Evolutionary conservation across 2,888 invertebrate species (phyloP), one percentile per base, ranked within the genome.

Genomic region (Orchestes rusci): DNA sequence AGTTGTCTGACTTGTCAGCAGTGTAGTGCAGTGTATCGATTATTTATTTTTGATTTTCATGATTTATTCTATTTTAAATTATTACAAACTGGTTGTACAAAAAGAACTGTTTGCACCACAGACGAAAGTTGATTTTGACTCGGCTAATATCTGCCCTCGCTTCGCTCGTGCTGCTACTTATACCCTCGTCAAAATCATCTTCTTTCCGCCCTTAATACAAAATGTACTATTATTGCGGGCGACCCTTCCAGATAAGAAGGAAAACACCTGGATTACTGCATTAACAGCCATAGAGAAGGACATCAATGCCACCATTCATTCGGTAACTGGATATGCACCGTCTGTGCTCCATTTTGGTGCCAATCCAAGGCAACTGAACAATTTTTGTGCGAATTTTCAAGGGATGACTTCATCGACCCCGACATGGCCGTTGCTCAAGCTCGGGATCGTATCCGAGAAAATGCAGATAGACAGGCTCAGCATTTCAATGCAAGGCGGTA

Each of bases 281-380:
- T 18, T 51, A 39, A 35, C 46, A 12, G 37, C 18, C n/a, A 43
- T 51, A 12, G 36, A 51, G 33, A 39, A 39, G 18, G 46, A 50
- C 20, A 27, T 51, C 20, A 50, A 51, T 45, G 17, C 43, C n/a
- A 50, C 50, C 3, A 19, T 50, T n/a, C 48, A 45, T 23, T 49
- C 45, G 12, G 35, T 41, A 23, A 50, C 52, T 28, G 44, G 42
- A 16, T 20, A 30, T 23, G 17, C 43, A 19, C 45, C 48, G 4
- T 16, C 37, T 23, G 37, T 50, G 15, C 38, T 52, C 27, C 50
- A 54, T 18, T 39, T 47, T 12, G 53, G 48, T 15, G 44, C 34
- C 31, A 54, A 52, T 29, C 52, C 50, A 12, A 47, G 51, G 50
- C 45, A 19, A 54, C 54, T 31, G 28, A 35, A 16, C 31, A 32